Evolutionary conservation across 2,113 vertebrate genomes (phyloP).

Genomic region (Herpetotheres cachinnans): DNA sequence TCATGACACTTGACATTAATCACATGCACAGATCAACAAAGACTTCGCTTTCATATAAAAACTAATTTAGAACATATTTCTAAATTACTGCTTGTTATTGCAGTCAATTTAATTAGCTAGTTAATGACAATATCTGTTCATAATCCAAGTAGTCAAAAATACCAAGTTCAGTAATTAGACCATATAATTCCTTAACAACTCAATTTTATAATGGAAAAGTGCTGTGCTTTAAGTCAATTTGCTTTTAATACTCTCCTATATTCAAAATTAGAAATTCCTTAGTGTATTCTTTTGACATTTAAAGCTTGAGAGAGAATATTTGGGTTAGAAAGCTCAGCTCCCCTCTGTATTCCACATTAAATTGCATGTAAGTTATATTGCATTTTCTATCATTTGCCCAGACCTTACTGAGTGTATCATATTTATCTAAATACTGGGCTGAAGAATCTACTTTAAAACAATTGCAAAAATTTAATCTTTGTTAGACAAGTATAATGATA

Average conservation of each 20-base stretch:
- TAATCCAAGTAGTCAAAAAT: conserved; percentile 76
- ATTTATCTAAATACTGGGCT: conserved; percentile 39
- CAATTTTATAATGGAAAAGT: conserved; percentile 67
- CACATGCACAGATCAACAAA: conserved; percentile 72
- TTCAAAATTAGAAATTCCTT: conserved; percentile 69
- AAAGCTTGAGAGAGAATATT: conserved; percentile 51
- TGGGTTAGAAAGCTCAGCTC: conserved; percentile 51
- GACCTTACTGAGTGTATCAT: not conserved
- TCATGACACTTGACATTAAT: conserved; percentile 71
- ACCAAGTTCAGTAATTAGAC: conserved; percentile 73
- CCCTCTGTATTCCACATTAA: conserved; percentile 27
- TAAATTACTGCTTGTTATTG: conserved; percentile 72
- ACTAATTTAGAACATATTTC: conserved; percentile 75
- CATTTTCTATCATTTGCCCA: conserved; percentile 30
- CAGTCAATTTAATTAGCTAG: conserved; percentile 75
- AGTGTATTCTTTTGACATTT: conserved; percentile 68
- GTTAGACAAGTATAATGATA: conserved; percentile 49
- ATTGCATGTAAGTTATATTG: conserved; percentile 39
- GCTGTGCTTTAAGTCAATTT: conserved; percentile 62
- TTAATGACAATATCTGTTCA: conserved; percentile 77
- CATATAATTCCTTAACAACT: conserved; percentile 72
- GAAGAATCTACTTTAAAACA: conserved; percentile 36
- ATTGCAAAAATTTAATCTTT: conserved; percentile 50
- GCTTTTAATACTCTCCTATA: conserved; percentile 46
- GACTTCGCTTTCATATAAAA: conserved; percentile 69